These are phyloP conservation scores for Meloe dianella DNA, from an alignment of 2,888 invertebrate genomes.

Conservation along the genomic window DNA sequence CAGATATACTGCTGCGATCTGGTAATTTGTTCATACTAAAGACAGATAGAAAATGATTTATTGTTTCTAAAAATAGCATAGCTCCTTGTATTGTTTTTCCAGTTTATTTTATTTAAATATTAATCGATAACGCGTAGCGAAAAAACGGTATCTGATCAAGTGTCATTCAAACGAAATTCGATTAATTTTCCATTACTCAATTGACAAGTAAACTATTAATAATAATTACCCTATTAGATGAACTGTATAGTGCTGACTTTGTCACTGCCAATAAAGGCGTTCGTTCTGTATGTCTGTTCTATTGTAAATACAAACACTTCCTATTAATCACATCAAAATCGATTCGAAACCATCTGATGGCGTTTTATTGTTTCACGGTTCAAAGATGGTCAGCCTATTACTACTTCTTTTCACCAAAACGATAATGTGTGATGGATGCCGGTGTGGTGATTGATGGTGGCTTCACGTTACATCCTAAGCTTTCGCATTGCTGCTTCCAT, in stretches of 20 bases:
- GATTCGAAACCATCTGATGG: slow-evolving; percentile 21
- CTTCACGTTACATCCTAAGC: slow-evolving; percentile 11
- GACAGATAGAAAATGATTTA: too few relatives aligned
- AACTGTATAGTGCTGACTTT: background rate
- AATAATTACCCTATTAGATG: background rate
- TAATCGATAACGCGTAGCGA: too few relatives aligned
- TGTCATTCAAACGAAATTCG: too few relatives aligned
- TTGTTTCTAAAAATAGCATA: too few relatives aligned
- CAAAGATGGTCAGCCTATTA: slow-evolving; percentile 27
- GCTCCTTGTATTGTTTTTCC: too few relatives aligned
- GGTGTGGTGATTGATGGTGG: slow-evolving; percentile 24
- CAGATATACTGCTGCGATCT: too few relatives aligned
- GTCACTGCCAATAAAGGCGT: background rate
- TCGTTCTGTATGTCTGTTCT: background rate
- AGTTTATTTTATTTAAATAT: too few relatives aligned
- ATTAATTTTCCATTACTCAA: background rate
- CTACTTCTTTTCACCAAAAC: slow-evolving; percentile 19
- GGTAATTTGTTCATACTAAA: too few relatives aligned
- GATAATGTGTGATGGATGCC: slow-evolving; percentile 19
- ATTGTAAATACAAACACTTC: slow-evolving; percentile 7
- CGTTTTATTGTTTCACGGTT: slow-evolving; percentile 27
- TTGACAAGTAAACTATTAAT: background rate
- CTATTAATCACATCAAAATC: slow-evolving; percentile 28
- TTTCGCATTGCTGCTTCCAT: slow-evolving; percentile 19
- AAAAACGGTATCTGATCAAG: too few relatives aligned